Conservation (phyloP, 53 echinoderm and acorn worm genomes). For the Paracentrotus lividus region DNA sequence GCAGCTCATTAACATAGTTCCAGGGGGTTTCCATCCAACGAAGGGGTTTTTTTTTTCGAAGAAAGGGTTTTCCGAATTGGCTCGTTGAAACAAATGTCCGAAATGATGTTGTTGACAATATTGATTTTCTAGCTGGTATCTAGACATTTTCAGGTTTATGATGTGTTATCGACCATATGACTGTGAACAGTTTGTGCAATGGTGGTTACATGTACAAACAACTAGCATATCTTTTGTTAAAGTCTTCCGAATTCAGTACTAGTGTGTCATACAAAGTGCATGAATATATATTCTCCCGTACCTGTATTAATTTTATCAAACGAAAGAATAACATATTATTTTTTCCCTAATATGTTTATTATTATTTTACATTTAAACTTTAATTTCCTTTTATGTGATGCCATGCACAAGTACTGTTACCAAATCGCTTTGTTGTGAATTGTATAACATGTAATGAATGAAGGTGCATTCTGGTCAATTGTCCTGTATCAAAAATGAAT, state of each 20-base stretch:
- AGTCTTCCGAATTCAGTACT: slow-evolving; percentile 37
- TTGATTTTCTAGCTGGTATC: background rate
- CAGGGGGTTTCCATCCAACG: background rate
- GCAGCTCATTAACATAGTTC: background rate
- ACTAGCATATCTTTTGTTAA: background rate
- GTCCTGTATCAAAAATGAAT: too few relatives aligned
- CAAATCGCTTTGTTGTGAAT: too few relatives aligned
- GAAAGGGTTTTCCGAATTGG: too few relatives aligned
- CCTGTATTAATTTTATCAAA: background rate
- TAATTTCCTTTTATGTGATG: too few relatives aligned
- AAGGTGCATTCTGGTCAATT: too few relatives aligned
- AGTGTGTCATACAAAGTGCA: background rate
- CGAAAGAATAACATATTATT: too few relatives aligned
- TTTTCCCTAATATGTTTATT: too few relatives aligned
- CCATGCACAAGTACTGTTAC: too few relatives aligned
- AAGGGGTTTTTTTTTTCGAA: slow-evolving; percentile 11
- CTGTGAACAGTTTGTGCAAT: slow-evolving; percentile 11
- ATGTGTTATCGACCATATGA: background rate
- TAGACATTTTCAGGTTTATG: background rate
- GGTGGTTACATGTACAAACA: too few relatives aligned
- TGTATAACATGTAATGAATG: too few relatives aligned
- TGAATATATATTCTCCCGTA: background rate
- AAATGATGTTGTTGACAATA: background rate
- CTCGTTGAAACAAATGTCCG: too few relatives aligned
- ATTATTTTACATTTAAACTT: too few relatives aligned